Conservation (phyloP, 2,113 vertebrate genomes). For the Sigmodon hispidus region DNA sequence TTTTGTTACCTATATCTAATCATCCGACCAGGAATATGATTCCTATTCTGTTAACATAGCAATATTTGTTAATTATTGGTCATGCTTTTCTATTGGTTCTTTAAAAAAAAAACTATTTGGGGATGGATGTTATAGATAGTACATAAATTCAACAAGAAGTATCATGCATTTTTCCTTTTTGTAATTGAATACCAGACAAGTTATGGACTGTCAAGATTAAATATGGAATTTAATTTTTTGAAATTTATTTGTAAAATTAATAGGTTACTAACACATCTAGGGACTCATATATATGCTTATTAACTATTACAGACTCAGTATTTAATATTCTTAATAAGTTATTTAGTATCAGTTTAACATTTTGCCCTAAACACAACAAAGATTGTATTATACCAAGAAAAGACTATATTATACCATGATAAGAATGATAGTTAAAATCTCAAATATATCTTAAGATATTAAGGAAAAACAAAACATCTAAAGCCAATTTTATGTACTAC, state of each 20-base stretch:
- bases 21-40: conserved; percentile 53
- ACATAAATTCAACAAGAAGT: conserved; percentile 41
- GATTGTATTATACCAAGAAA: neutral
- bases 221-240: neutral
- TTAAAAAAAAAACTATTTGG: neutral
- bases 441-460: too few species aligned
- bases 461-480: neutral
- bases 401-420: neutral
- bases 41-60: conserved; percentile 52
- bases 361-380: neutral
- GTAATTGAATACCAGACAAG: conserved; percentile 27
- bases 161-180: conserved; percentile 61
- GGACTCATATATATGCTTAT: neutral
- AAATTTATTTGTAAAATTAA: neutral
- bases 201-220: neutral
- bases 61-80: conserved; percentile 65
- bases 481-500: too few species aligned
- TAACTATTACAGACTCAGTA: neutral
- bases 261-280: neutral
- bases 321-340: neutral
- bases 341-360: neutral
- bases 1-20: conserved; percentile 36
- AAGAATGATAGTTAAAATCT: neutral
- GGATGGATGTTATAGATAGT: neutral
- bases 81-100: conserved; percentile 47